Evolutionary conservation across 2,113 vertebrate genomes (phyloP), one percentile per base, ranked within the genome.

Genomic region (Oreocharis arfaki): DNA sequence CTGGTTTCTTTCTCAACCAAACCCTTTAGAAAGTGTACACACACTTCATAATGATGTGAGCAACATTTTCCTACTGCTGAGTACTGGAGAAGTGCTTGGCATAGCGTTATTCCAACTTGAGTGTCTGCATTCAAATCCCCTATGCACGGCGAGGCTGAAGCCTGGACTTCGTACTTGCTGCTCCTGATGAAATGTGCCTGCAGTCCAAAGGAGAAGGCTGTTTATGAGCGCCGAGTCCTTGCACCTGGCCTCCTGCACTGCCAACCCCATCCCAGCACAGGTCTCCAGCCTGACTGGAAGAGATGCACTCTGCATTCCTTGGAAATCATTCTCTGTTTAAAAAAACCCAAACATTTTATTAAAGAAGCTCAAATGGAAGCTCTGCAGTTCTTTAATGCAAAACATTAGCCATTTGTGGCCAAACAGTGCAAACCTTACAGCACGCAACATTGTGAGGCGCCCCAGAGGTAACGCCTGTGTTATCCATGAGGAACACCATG

Each of bases 1-100:
- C 93, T 92, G 74, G 70, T 90, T 89, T 94, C 53, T 91, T 85
- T 93, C 93, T 89, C 68, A 67, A 94, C 57, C 55, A 84, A 95
- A 61, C 35, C 26, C 71, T 83, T 94, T 35, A 84, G 37, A 91
- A 95, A 95, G 61, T 9, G 11, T 65, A 73, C 53, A 76, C 61
- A 64, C 37, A 55, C 75, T 90, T 95, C 70, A 80, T 57, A 89
- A 89, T 59, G n/a, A 87, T 39, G 47, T 52, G 65, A 90, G 76
- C 64, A 96, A 87, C 23, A 24, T 90, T 90, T 86, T 93, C 88
- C 76, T 80, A 33, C 64, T 1, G 2, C 76, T 44, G 32, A 20
- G 1, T 59, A 49, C 20, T 7, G 5, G 47, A 75, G 68, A 59
- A 46, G 33, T 74, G 47, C 56, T 92, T 87, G 50, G 56, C 35